A percentile compares a stretch with the other conserved stretches of the same genome.
These are phyloP conservation scores for Zygogramma bicolorata DNA, from an alignment of 2,888 invertebrate genomes.

Conservation along the genomic window DNA sequence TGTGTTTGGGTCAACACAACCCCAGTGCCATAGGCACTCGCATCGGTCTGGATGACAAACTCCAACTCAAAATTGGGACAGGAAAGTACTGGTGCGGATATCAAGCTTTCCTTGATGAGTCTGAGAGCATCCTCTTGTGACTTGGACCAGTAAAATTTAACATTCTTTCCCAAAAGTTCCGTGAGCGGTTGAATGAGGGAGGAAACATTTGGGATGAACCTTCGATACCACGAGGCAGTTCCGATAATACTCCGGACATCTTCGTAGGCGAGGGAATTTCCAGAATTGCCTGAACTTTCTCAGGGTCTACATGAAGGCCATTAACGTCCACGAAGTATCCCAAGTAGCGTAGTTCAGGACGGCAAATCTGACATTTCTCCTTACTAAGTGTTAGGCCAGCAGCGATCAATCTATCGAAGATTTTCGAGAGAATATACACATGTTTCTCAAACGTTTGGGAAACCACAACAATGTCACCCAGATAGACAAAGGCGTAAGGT, in stretches of 20 bases:
- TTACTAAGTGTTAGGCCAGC: conserved; percentile 46
- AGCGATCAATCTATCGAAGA: conserved; percentile 30
- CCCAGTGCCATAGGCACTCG: conserved; percentile 32
- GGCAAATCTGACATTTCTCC: conserved; percentile 34
- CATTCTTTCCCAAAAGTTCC: conserved; percentile 33
- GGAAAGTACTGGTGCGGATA: conserved; percentile 37
- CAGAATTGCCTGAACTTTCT: conserved; percentile 25
- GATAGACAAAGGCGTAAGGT: conserved; percentile 44
- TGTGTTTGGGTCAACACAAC: conserved; percentile 2
- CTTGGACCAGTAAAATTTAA: conserved; percentile 29
- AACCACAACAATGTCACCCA: conserved; percentile 49
- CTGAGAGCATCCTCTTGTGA: neutral
- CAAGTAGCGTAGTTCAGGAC: conserved; percentile 26
- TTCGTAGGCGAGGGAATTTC: conserved; percentile 12
- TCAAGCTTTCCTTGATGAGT: conserved; percentile 27
- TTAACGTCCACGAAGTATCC: conserved; percentile 32
- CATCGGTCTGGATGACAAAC: conserved; percentile 48
- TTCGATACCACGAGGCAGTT: conserved; percentile 23
- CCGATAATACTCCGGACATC: conserved; percentile 24
- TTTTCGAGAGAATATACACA: conserved; percentile 35
- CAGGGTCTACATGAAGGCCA: conserved; percentile 28
- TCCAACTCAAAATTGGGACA: conserved; percentile 37
- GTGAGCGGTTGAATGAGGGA: conserved; percentile 17
- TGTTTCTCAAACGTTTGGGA: conserved; percentile 42
- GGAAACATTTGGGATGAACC: conserved; percentile 21